Base-by-base conservation (phyloP, 2,113 vertebrate species). In the Jaculus jaculus region DNA sequence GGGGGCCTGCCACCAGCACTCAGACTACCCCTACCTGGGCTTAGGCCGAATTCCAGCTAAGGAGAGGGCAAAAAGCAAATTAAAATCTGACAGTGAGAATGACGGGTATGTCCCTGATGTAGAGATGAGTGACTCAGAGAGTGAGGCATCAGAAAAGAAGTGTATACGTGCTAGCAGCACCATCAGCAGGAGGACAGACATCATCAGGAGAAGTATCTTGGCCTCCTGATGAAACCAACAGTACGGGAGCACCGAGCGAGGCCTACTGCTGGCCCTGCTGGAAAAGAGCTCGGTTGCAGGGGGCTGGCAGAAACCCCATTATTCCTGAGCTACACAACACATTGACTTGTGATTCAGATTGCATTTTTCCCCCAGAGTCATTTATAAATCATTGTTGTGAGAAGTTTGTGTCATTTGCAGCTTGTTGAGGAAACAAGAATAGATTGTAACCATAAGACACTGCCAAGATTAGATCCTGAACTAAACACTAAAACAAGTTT, bases 171-270 rank as follows among this genome's bases (percentile, higher is more conserved):
- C 99, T 15, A 98, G 97, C 95, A 96, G 98, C 90, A 92, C 98
- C 0, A 98, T 99, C 34, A 95, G 96, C 83, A 98, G 98, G 78
- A 98, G 99, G 96, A 98, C 99, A 0, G 98, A 99, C 96, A 98
- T 99, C 92, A 99, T 99, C 94, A 98, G 98, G 58, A 98, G 98
- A 1, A 99, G 99, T 94, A 99, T 99, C 94, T 95, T 99, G 95
- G 99, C 99, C 5, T 99, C 99, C 86, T 99, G 99, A 99, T 92
- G 77, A 74, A 34, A 69, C 71, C 0, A 42, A 32, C 0, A 28
- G 78, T 0, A 1, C 30, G 39, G 84, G 17, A 58, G 90, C 90
- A 39, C 42, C 8, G 42, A 47, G 42, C 42, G 42, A 47, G 42
- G 42, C 42, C 42, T 47, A 47, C 42, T 47, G 42, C 42, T 47